Base-by-base conservation (phyloP, 2,888 invertebrate species). In the Chymomyza amoena region DNA sequence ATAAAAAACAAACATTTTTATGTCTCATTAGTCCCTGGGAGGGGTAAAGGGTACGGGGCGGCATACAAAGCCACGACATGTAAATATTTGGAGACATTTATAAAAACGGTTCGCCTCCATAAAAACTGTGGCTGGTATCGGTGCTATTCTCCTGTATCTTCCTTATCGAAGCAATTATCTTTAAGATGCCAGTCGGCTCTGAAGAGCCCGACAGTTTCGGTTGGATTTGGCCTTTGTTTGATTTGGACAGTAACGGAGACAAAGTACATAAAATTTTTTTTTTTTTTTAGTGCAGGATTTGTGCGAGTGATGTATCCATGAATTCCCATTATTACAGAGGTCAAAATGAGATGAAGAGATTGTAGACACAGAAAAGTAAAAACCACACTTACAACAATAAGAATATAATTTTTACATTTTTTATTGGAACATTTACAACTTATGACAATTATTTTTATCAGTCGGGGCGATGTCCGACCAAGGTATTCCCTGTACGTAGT, bases 91-190 rank as follows among this genome's bases (percentile, higher is more conserved):
- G 83, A 68, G 76, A 80, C 87, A 84, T 84, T 84, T 83, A 87
- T 80, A 84, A 81, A 77, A 16, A 51, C 50, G 50, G 36, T 16
- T 13, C 15, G 20, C 13, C 10, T 18, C 32, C 54, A 45, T 36
- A 57, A 56, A 66, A 45, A 32, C 72, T 50, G n/a, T 50, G 1
- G 61, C 28, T 66, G 61, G 15, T 16, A 60, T 15, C 13, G 32
- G n/a, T 60, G 61, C 66, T 66, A 52, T 36, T 32, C 25, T 63
- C 68, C 72, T 59, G 10, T 65, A 63, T 65, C 73, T 76, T 70
- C 18, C 84, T 84, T 84, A 87, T 87, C 84, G 85, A 87, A 83
- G 84, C 84, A 87, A 84, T 84, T 84, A 84, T 84, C 84, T 87
- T 74, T 73, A 78, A 87, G 83, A 86, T 86, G 84, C 67, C 72